These are phyloP conservation scores for Leuciscus idus DNA, from an alignment of 2,113 vertebrate genomes.

Conservation along the genomic window DNA sequence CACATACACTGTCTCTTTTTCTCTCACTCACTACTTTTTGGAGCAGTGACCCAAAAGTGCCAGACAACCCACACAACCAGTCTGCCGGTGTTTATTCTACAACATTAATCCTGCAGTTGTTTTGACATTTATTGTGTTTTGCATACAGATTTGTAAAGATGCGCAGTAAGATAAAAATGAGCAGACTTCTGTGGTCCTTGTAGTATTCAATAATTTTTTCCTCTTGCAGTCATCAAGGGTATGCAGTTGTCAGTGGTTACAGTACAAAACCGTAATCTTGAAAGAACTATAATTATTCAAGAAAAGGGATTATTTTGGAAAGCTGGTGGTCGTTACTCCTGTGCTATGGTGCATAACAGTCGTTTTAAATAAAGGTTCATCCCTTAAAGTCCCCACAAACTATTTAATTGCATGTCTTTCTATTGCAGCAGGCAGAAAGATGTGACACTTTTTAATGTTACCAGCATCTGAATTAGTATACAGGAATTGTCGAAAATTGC, in stretches of 20 bases:
- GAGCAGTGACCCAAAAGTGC: constrained; percentile 1
- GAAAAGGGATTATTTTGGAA: background rate
- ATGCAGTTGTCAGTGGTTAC: constrained; percentile 8
- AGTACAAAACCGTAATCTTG: constrained; percentile 4
- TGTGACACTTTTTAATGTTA: background rate
- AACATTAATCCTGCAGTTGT: constrained; percentile 23
- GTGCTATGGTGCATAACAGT: constrained; percentile 27
- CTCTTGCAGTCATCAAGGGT: constrained; percentile 12
- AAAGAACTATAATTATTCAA: constrained; percentile 16
- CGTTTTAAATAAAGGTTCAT: background rate
- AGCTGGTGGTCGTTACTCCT: constrained; percentile 11
- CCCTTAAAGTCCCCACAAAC: background rate
- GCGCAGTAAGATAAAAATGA: background rate
- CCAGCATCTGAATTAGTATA: background rate
- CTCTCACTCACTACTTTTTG: constrained; percentile 1
- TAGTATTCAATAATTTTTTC: constrained; percentile 10
- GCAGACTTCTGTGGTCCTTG: background rate
- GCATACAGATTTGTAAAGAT: constrained; percentile 9
- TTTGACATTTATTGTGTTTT: constrained; percentile 14
- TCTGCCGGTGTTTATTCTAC: constrained; percentile 14
- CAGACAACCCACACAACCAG: constrained; percentile 17
- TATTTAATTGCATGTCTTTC: constrained; percentile 30
- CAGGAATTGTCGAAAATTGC: background rate
- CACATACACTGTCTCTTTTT: background rate
- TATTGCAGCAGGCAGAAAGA: background rate